Percentiles rank a stretch among this genome's conserved stretches.
These are phyloP conservation scores for Panagrolaimus sp. DNA, from an alignment of 1,140 invertebrate genomes.

Conservation along the genomic window DNA sequence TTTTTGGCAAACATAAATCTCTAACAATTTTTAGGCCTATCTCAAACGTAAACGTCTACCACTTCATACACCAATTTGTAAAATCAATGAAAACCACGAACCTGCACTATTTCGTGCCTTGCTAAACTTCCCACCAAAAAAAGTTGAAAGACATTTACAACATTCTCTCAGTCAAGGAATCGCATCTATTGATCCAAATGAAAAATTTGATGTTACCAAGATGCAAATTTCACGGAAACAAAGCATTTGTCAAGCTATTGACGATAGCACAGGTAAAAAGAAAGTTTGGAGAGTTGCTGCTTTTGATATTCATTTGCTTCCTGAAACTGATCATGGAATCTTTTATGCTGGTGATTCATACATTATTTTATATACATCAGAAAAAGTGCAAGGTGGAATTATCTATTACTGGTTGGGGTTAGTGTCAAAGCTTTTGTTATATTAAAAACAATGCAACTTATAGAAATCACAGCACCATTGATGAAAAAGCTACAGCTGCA, in stretches of 20 bases:
- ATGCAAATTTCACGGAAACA: neutral
- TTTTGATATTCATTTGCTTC: neutral
- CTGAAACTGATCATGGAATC: neutral
- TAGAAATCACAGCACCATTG: neutral
- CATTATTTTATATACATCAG: neutral
- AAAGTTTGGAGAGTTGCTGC: neutral
- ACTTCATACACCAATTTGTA: neutral
- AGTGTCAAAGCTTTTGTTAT: no score
- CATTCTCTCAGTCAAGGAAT: neutral
- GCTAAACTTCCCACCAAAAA: neutral
- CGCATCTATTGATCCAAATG: neutral
- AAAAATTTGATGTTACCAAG: neutral
- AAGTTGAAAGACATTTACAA: neutral
- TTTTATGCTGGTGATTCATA: conserved; percentile 6
- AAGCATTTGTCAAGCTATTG: no score
- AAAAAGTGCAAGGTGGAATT: neutral
- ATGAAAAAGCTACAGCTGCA: neutral
- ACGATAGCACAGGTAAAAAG: no score
- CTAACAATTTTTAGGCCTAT: neutral
- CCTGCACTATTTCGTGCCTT: neutral
- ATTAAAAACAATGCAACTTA: no score
- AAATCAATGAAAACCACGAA: neutral
- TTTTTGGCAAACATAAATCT: no score
- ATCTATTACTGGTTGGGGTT: conserved; percentile 5
- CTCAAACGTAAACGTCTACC: neutral